phyloP scores from a whole-genome alignment of 2,797 vertebrate species.

The Hylomyscus alleni region DNA sequence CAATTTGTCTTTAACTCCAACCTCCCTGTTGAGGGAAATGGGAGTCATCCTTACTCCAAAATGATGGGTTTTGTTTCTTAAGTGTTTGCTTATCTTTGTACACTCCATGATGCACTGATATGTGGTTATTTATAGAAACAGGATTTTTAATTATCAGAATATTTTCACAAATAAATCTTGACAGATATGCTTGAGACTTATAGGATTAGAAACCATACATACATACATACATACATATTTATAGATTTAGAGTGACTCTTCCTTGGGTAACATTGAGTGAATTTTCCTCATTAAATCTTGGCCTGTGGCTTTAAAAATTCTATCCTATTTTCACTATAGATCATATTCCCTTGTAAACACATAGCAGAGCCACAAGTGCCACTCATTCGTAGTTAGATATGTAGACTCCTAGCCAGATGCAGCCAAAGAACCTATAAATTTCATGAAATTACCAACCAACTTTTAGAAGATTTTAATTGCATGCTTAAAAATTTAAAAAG shows the following conservation, averaged over 20 bases:
- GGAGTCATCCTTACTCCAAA: background rate
- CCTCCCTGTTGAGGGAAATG: background rate
- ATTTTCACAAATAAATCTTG: slow-evolving; percentile 31
- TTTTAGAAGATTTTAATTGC: slow-evolving; percentile 53
- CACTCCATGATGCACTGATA: background rate
- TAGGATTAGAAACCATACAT: background rate
- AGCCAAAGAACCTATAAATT: background rate
- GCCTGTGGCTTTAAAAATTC: slow-evolving; percentile 4
- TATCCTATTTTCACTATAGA: background rate
- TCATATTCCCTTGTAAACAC: background rate
- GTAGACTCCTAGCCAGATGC: background rate
- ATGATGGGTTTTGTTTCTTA: slow-evolving; percentile 5
- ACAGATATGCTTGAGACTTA: slow-evolving; percentile 26
- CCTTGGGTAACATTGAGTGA: background rate
- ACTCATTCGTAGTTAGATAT: background rate
- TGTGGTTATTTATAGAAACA: background rate
- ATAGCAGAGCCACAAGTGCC: background rate
- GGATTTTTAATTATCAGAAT: slow-evolving; percentile 35
- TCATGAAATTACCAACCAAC: background rate
- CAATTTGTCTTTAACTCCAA: slow-evolving; percentile 14
- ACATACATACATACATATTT: background rate
- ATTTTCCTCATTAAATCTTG: slow-evolving; percentile 13
- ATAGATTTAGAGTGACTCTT: background rate
- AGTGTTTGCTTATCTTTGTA: background rate
- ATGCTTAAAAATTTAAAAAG: background rate